Evolutionary conservation across 2,113 vertebrate species (phyloP).

Genomic region (Pica pica): DNA sequence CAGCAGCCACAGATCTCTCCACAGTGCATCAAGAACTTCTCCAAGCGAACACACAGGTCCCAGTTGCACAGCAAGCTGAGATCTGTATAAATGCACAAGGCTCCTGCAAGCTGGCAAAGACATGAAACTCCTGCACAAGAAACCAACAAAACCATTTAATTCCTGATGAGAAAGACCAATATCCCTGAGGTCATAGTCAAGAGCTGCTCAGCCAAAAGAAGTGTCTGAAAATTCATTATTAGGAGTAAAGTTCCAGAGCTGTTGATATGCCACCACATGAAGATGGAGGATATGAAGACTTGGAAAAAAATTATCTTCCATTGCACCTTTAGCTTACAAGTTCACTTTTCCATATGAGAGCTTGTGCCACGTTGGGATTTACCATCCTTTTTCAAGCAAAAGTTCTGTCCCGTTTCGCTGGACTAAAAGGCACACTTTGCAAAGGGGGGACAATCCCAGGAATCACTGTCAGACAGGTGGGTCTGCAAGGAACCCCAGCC

Average conservation of each 20-base stretch:
- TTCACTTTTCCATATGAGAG: background rate
- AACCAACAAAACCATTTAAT: background rate
- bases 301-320: background rate
- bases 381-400: background rate
- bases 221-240: background rate
- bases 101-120: background rate
- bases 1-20: background rate
- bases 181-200: background rate
- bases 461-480: background rate
- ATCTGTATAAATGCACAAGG: background rate
- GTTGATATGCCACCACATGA: fast-evolving
- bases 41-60: background rate
- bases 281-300: background rate
- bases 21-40: background rate
- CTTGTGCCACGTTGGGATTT: background rate
- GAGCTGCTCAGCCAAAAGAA: background rate
- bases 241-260: background rate
- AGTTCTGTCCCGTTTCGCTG: background rate
- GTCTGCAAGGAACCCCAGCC: background rate
- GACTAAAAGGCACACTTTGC: background rate
- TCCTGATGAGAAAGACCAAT: background rate
- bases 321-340: background rate
- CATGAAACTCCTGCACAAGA: background rate
- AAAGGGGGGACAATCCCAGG: background rate
- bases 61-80: background rate